Conservation (phyloP, 1,140 invertebrate genomes). For the Lasioglossum albipes region DNA sequence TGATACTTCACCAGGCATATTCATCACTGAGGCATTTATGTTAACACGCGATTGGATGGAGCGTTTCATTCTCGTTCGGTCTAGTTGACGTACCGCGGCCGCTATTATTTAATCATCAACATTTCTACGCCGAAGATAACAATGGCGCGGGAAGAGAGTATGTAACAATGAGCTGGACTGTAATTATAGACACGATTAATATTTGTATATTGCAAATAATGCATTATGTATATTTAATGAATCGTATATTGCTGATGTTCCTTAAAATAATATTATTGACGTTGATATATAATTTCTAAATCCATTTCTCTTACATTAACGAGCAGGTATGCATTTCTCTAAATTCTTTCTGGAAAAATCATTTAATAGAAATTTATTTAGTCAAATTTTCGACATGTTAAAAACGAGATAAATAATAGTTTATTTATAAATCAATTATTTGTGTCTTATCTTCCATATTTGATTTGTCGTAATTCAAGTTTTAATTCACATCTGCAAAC, state of each 20-base stretch:
- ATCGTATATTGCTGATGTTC: neutral
- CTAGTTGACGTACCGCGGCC: conserved; percentile 26
- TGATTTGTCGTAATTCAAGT: neutral
- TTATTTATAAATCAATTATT: too few species aligned
- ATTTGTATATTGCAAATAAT: neutral
- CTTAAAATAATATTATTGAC: too few species aligned
- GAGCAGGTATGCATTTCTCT: too few species aligned
- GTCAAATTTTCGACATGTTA: too few species aligned
- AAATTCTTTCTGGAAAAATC: too few species aligned
- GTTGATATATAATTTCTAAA: too few species aligned
- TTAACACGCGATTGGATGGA: conserved; percentile 3
- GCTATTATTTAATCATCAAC: conserved; percentile 43
- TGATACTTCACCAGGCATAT: neutral
- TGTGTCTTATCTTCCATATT: too few species aligned
- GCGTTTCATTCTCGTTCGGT: conserved; percentile 31
- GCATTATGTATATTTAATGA: too few species aligned
- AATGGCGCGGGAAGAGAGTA: neutral
- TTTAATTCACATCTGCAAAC: neutral
- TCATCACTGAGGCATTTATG: neutral
- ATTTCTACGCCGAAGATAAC: neutral
- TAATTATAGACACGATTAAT: conserved; percentile 2
- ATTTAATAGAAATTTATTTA: too few species aligned
- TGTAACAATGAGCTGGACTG: neutral
- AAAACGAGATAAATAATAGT: too few species aligned
- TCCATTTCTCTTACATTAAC: too few species aligned